Base-by-base conservation (phyloP, 2,888 invertebrate species). In the Parthenolecanium corni region DNA sequence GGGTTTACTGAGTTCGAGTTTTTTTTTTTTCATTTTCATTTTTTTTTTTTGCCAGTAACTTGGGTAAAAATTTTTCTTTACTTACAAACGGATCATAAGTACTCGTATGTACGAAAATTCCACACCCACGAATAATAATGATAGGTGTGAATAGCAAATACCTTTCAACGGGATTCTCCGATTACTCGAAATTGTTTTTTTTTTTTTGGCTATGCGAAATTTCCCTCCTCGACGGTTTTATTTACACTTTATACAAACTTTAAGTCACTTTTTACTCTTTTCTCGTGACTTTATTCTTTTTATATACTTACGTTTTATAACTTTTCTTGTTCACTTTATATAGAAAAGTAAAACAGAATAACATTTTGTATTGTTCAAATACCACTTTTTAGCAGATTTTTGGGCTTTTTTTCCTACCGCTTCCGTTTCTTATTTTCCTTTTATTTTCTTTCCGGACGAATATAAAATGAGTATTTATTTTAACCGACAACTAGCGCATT, bases 71-170 rank as follows among this genome's bases (percentile, higher is more conserved):
- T 54, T 54, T 53, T 54, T 54, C 54, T n/a, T n/a, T n/a, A n/a
- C 20, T 24, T 42, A 38, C 16, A 42, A 21, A 2, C 49, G 14
- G 11, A 46, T 20, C 23, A 49, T 49, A 58, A 61, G 51, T 61
- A n/a, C n/a, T n/a, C n/a, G n/a, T n/a, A n/a, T n/a, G 51, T 61
- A 51, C 38, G 61, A 51, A 61, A 61, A 61, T 61, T 38, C 51
- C 31, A 38, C 49, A 49, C 23, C 3, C 20, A 23, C 31, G 23
- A 49, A 23, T 49, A 14, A 23, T 61, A 51, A 61, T 49, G 61
- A 61, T 61, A 61, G 51, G 61, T 61, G 51, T 49, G 51, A 58
- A 58, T 58, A 5, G 51, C 31, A 51, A 61, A 31, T 16, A 38
- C 61, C 9, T 61, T 61, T 61, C 49, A 38, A 20, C 38, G 61